Percentiles rank a stretch among this genome's conserved stretches.
These are phyloP conservation scores for Neotragus pygmaeus DNA, from an alignment of 2,113 vertebrate genomes.

Conservation along the genomic window DNA sequence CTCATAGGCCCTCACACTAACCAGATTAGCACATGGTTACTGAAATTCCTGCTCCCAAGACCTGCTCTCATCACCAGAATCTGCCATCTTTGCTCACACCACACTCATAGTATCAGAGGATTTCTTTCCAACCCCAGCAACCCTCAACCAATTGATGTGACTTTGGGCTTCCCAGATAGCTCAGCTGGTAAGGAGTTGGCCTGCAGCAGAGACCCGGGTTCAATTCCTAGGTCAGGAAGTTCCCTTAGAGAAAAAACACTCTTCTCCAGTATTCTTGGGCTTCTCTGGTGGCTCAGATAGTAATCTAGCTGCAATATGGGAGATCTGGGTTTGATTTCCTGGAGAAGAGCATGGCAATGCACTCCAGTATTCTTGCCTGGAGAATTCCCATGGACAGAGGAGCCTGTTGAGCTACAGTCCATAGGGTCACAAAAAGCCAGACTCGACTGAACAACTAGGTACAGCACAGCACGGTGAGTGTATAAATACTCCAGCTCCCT, in stretches of 20 bases:
- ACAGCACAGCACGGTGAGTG: fast-evolving
- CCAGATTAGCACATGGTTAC: background rate
- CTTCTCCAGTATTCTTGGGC: background rate
- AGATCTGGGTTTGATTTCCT: background rate
- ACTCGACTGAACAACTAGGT: background rate
- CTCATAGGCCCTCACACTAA: fast-evolving
- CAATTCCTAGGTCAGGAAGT: background rate
- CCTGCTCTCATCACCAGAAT: background rate
- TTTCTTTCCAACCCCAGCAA: background rate
- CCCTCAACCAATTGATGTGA: background rate
- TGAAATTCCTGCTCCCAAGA: background rate
- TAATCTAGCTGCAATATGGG: background rate
- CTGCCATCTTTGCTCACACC: background rate
- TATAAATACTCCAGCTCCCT: background rate
- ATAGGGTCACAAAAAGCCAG: background rate
- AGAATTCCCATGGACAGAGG: background rate
- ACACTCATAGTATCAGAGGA: background rate
- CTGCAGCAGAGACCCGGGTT: background rate
- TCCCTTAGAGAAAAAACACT: background rate
- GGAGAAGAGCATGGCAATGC: background rate
- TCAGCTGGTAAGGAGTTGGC: background rate
- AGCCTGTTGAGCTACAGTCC: background rate
- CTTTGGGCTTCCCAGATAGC: background rate
- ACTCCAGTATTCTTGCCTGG: background rate
- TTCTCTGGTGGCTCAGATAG: background rate